Percentiles rank a stretch among this genome's conserved stretches.
phyloP scores from a whole-genome alignment of 1,140 invertebrate genomes.

The Linepithema humile region DNA sequence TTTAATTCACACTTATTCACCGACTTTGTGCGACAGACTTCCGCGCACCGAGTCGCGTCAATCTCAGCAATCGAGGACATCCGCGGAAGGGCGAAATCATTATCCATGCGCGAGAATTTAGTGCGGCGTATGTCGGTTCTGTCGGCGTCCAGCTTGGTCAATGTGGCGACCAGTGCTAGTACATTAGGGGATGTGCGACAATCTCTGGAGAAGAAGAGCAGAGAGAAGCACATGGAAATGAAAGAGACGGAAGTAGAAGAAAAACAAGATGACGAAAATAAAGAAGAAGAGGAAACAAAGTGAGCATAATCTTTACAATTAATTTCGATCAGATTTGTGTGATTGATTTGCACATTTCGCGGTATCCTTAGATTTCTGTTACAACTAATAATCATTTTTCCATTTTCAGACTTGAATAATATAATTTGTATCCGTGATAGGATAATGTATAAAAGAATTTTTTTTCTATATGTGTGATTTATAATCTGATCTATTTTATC shows the following conservation, averaged over 20 bases:
- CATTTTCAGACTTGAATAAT: background rate
- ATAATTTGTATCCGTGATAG: background rate
- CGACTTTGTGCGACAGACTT: conserved; percentile 10
- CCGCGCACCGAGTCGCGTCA: conserved; percentile 57
- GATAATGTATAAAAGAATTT: background rate
- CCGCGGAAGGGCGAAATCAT: conserved; percentile 12
- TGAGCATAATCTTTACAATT: background rate
- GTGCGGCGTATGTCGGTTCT: conserved; percentile 25
- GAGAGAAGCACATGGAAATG: conserved; percentile 1
- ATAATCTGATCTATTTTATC: background rate
- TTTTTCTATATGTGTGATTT: background rate
- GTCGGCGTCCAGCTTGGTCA: conserved; percentile 74
- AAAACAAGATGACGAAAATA: background rate
- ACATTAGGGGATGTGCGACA: conserved; percentile 12
- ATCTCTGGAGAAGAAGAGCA: conserved; percentile 17
- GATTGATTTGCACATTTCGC: background rate
- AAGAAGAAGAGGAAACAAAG: background rate
- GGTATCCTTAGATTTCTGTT: background rate
- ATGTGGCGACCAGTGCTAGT: conserved; percentile 62
- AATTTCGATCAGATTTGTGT: too few relatives aligned
- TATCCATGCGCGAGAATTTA: conserved; percentile 45
- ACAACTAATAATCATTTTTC: background rate
- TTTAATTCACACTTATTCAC: background rate
- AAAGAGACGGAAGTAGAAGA: conserved; percentile 11
- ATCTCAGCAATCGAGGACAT: conserved; percentile 48